A percentile compares a stretch with the other conserved stretches of the same genome.
Conservation (phyloP, 2,797 vertebrate genomes). For the Pogonophryne albipinna region DNA sequence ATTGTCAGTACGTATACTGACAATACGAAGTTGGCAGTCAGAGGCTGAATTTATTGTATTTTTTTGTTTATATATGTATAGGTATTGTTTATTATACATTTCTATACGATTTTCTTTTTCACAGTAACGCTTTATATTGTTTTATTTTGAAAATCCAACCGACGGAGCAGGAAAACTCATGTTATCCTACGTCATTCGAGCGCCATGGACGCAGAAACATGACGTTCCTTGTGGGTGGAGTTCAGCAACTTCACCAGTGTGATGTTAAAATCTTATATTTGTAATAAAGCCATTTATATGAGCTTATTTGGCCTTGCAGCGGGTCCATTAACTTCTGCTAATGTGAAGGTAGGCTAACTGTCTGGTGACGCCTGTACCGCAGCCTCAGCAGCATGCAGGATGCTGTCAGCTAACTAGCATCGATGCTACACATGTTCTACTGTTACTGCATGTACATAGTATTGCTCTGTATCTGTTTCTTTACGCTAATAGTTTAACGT, state of each 20-base stretch:
- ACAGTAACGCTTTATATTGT: rapidly evolving
- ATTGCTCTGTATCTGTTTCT: neutral
- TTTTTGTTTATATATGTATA: too few relatives aligned
- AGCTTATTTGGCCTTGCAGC: too few relatives aligned
- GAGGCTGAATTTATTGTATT: too few relatives aligned
- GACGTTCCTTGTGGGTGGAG: neutral
- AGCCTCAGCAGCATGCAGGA: slow-evolving; percentile 10
- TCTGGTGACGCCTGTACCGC: neutral
- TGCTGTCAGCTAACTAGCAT: neutral
- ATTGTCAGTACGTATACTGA: too few relatives aligned
- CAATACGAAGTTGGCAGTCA: neutral
- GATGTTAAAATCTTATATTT: neutral
- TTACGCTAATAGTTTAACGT: neutral
- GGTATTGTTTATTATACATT: neutral
- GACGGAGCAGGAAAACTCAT: slow-evolving; percentile 2
- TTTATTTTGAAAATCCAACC: slow-evolving; percentile 45
- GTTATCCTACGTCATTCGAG: neutral
- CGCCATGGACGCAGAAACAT: slow-evolving; percentile 45
- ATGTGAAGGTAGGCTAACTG: slow-evolving; percentile 48
- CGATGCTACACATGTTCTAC: neutral
- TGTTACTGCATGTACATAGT: neutral
- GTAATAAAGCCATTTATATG: neutral
- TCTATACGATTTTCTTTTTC: neutral
- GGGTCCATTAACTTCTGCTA: rapidly evolving
- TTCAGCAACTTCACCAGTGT: neutral